A percentile compares a stretch with the other conserved stretches of the same genome.
Evolutionary conservation across 2,888 invertebrate genomes (phyloP).

Genomic region (Hydraecia micacea): DNA sequence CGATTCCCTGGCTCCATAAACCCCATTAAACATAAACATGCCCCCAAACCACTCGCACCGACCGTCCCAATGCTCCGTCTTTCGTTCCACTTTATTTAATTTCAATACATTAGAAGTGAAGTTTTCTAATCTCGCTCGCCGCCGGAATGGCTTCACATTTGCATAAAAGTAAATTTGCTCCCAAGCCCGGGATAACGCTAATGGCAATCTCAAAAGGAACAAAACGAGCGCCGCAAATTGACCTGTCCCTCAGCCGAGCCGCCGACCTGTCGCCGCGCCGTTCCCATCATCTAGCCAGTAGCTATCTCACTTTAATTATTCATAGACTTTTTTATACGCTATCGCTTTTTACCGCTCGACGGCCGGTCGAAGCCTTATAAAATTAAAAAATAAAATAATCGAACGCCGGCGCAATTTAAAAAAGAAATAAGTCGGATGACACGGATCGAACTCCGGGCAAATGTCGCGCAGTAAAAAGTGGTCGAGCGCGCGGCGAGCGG

Average conservation of each 20-base stretch:
- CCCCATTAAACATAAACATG: constrained; percentile 89
- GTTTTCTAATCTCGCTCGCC: constrained; percentile 74
- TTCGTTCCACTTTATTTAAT: constrained; percentile 78
- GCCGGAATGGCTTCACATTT: constrained; percentile 73
- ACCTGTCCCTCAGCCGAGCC: constrained; percentile 86
- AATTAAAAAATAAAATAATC: constrained; percentile 89
- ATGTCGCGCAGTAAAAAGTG: constrained; percentile 90
- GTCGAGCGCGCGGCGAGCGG: constrained; percentile 80
- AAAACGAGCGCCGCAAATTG: constrained; percentile 87
- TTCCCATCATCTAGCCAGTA: constrained; percentile 90
- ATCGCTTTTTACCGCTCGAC: constrained; percentile 88
- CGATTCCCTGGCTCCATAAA: constrained; percentile 82
- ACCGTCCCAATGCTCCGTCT: constrained; percentile 70
- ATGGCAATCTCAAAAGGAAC: constrained; percentile 79
- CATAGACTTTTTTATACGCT: constrained; percentile 88
- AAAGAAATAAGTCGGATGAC: constrained; percentile 90
- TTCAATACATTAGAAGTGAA: constrained; percentile 73
- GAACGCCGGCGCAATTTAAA: constrained; percentile 88
- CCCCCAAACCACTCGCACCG: constrained; percentile 85
- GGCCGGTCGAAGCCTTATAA: constrained; percentile 87
- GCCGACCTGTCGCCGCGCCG: constrained; percentile 87
- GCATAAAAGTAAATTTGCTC: constrained; percentile 79
- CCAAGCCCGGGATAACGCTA: constrained; percentile 73
- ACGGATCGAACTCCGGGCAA: constrained; percentile 91
- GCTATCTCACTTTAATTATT: constrained; percentile 90